Conservation (phyloP, 1,140 invertebrate genomes). For the Maconellicoccus hirsutus region DNA sequence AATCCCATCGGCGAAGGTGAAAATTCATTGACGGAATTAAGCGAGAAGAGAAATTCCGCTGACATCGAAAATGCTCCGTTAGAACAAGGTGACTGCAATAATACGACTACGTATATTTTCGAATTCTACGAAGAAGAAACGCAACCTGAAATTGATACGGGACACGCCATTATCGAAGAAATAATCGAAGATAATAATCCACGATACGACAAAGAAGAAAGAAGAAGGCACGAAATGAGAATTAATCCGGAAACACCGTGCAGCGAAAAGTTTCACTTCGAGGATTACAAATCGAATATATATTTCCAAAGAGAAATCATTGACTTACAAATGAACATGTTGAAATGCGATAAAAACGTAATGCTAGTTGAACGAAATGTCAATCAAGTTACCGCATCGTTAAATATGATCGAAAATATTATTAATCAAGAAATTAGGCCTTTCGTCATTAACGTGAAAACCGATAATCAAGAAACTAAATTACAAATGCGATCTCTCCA, state of each 20-base stretch:
- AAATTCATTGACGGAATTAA: background rate
- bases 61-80: background rate
- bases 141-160: background rate
- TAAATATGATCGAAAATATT: constrained; percentile 5
- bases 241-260: background rate
- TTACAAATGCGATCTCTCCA: background rate
- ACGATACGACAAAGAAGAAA: background rate
- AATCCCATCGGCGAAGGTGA: background rate
- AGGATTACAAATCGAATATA: constrained; percentile 7
- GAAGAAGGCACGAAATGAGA: background rate
- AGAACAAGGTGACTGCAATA: background rate
- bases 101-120: constrained; percentile 6
- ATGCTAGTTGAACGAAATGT: constrained; percentile 4
- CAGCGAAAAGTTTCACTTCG: constrained; percentile 2
- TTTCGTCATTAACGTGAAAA: constrained; percentile 7
- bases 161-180: background rate
- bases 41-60: background rate
- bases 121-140: constrained; percentile 11
- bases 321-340: constrained; percentile 1
- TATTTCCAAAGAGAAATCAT: constrained; percentile 6
- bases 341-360: constrained; percentile 13
- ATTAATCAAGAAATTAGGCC: background rate
- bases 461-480: background rate
- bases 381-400: constrained; percentile 2
- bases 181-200: background rate